These are phyloP conservation scores for Sebastes steindachneri DNA, from an alignment of 2,797 vertebrate species.

Conservation along the genomic window DNA sequence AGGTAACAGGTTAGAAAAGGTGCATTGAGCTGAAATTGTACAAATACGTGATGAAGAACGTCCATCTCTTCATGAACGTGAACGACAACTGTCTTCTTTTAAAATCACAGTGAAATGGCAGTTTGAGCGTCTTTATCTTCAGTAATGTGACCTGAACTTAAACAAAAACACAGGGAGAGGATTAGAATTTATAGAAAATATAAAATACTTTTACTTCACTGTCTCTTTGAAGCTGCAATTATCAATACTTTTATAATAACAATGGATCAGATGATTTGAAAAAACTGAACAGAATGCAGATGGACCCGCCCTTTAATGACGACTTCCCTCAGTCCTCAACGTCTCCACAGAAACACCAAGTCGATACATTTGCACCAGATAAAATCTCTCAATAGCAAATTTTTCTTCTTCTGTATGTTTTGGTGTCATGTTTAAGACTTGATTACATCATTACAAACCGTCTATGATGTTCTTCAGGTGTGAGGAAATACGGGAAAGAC, in stretches of 20 bases:
- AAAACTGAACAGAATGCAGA: too few relatives aligned
- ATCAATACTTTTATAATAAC: background rate
- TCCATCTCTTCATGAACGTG: too few relatives aligned
- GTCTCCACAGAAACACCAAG: background rate
- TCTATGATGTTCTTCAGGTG: conserved; percentile 80
- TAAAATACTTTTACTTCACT: background rate
- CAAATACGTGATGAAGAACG: too few relatives aligned
- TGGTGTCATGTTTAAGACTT: background rate
- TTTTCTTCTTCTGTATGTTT: background rate
- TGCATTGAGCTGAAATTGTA: background rate
- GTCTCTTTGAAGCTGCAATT: background rate
- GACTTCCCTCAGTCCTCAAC: background rate
- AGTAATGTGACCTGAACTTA: background rate
- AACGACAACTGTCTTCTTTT: rapidly evolving
- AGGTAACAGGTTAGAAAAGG: background rate
- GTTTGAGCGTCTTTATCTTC: background rate
- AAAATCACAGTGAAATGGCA: background rate
- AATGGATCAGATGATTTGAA: background rate
- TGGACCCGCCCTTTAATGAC: background rate
- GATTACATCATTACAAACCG: background rate
- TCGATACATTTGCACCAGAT: background rate
- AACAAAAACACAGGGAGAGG: background rate
- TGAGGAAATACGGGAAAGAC: conserved; percentile 98
- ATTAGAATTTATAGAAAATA: background rate
- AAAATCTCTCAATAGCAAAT: background rate